Evolutionary conservation across 2,797 vertebrate genomes (phyloP), one percentile per base, ranked within the genome.

Genomic region (Distichodus sexfasciatus): DNA sequence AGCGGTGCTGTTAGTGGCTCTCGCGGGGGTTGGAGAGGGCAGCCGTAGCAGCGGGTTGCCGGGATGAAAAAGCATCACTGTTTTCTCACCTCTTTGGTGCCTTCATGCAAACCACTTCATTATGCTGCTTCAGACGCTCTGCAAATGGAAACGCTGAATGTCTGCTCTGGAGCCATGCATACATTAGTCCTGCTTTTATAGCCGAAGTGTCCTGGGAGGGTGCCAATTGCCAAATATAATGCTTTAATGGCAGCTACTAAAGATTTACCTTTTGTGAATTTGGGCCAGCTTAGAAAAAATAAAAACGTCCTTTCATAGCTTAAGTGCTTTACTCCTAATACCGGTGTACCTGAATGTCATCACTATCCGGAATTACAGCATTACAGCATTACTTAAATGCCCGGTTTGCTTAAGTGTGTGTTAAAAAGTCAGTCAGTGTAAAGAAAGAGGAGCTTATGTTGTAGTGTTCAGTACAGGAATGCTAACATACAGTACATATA

Each of bases 71-170:
- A 69, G 57, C 24, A 23, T 66, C 64, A 51, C 33, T 68, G 38
- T 73, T 66, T 69, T 70, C 66, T 75, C 75, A 75, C 72, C 75
- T 72, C 53, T 69, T 75, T 77, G 50, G 57, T 69, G 53, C 24
- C 35, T 26, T 12, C 58, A 54, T 69, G 43, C 65, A 62, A 66
- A 69, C 43, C 59, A 51, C 66, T 77, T 75, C 66, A 79, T 77
- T 79, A 77, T 77, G 65, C 61, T 55, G 54, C 65, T 54, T 74
- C 72, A 73, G 58, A 68, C 33, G 54, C 38, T 63, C 59, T 72
- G 43, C 66, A 75, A 75, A 75, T 75, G 69, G 65, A 75, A n/a
- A 55, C 24, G 21, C 43, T 23, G 60, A 50, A 66, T 31, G 35
- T 33, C 54, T 76, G 58, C 54, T 66, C 35, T 24, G 15, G 44